Evolutionary conservation across 2,888 invertebrate species (phyloP).

Genomic region (Aporophyla lueneburgensis): DNA sequence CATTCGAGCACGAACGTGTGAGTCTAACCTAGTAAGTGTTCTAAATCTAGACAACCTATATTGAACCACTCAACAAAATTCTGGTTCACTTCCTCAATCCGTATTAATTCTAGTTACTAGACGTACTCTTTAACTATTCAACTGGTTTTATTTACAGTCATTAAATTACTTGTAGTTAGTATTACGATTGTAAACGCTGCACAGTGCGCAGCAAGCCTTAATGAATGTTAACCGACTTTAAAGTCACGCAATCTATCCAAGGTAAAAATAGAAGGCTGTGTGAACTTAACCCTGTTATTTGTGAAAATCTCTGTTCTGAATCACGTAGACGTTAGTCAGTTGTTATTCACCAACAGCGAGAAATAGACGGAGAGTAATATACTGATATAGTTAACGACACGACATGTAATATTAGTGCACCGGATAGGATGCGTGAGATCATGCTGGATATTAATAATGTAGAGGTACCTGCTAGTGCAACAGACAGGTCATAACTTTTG

Average conservation of each 20-base stretch:
- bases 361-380: slow-evolving; percentile 56
- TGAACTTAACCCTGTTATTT: slow-evolving; percentile 76
- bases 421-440: slow-evolving; percentile 50
- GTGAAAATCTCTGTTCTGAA: slow-evolving; percentile 66
- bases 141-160: slow-evolving; percentile 35
- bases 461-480: background rate
- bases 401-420: slow-evolving; percentile 50
- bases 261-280: slow-evolving; percentile 80
- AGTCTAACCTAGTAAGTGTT: slow-evolving; percentile 49
- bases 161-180: slow-evolving; percentile 52
- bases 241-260: slow-evolving; percentile 80
- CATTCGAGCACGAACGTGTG: slow-evolving; percentile 16
- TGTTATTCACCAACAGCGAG: slow-evolving; percentile 57
- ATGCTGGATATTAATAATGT: slow-evolving; percentile 51
- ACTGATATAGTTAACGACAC: slow-evolving; percentile 39
- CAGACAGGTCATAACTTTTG: background rate
- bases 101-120: slow-evolving; percentile 20
- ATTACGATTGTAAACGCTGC: slow-evolving; percentile 68
- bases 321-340: slow-evolving; percentile 63
- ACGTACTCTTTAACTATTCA: slow-evolving; percentile 22
- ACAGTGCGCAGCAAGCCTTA: slow-evolving; percentile 78
- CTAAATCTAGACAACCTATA: slow-evolving; percentile 55
- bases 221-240: slow-evolving; percentile 75
- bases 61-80: slow-evolving; percentile 37
- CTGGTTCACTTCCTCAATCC: slow-evolving; percentile 43